A percentile compares a stretch with the other conserved stretches of the same genome.
Conservation (phyloP, 2,113 vertebrate species). For the Nycticebus coucang region DNA sequence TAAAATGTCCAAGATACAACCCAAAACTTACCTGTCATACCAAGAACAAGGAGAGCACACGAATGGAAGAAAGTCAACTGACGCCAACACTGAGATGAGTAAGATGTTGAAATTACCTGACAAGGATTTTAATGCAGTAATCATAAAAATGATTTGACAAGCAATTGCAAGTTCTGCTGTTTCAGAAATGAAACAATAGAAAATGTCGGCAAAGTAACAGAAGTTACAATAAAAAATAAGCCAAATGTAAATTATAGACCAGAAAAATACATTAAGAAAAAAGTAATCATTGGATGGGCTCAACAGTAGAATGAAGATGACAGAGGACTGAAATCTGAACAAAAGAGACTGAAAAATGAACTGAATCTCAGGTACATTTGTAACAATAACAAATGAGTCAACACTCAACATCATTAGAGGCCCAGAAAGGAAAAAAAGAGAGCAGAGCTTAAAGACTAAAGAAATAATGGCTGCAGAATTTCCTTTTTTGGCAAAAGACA, state of each 20-base stretch:
- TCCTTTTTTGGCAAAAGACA: neutral
- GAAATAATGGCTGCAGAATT: neutral
- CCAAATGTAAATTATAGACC: neutral
- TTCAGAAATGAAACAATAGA: neutral
- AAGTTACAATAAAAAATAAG: neutral
- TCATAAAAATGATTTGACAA: neutral
- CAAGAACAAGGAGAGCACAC: neutral
- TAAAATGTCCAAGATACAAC: neutral
- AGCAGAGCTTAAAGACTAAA: neutral
- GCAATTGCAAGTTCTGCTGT: neutral
- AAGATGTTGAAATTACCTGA: neutral
- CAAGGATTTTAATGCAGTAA: neutral
- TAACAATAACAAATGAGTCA: neutral
- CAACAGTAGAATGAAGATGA: neutral
- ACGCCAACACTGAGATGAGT: neutral
- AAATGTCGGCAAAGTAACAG: neutral
- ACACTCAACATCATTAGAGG: neutral
- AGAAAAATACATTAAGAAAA: slow-evolving; percentile 7
- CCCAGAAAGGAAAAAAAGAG: neutral
- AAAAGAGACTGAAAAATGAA: neutral
- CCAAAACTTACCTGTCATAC: neutral
- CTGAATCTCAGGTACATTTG: neutral
- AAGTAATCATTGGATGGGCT: neutral
- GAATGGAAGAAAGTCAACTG: neutral
- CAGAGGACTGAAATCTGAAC: neutral